Evolutionary conservation across 2,888 invertebrate genomes (phyloP).

Genomic region (Phanerotoma sp.): DNA sequence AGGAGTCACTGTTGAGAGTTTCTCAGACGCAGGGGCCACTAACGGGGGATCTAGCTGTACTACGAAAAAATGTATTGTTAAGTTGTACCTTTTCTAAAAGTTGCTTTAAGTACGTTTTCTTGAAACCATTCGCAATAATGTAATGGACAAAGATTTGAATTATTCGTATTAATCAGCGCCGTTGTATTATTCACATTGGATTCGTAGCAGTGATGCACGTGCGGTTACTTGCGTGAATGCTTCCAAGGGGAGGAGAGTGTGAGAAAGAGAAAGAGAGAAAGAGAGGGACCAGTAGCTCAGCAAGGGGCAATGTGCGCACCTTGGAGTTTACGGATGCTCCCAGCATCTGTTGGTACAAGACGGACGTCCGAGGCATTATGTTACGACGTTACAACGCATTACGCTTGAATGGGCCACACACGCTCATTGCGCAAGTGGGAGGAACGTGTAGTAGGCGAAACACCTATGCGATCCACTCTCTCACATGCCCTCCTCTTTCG

Average conservation of each 20-base stretch:
- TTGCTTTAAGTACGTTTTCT: too few species aligned
- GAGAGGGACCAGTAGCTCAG: not conserved
- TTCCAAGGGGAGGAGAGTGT: not conserved
- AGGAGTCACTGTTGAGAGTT: too few species aligned
- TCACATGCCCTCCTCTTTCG: not conserved
- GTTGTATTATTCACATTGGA: not conserved
- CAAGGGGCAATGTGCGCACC: slow-evolving; percentile 23
- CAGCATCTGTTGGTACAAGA: slow-evolving; percentile 51
- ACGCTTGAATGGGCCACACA: slow-evolving; percentile 32
- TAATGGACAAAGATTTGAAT: not conserved
- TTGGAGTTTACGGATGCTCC: slow-evolving; percentile 43
- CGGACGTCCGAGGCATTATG: slow-evolving; percentile 45
- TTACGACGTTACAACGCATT: slow-evolving; percentile 42
- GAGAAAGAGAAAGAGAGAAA: too few species aligned
- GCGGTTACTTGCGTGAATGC: slow-evolving; percentile 1
- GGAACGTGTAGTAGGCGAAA: slow-evolving; percentile 17
- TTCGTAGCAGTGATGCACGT: slow-evolving; percentile 7
- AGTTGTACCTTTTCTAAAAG: too few species aligned
- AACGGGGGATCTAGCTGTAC: too few species aligned
- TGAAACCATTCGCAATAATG: too few species aligned
- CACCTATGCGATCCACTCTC: slow-evolving; percentile 7
- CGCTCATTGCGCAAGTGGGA: slow-evolving; percentile 24
- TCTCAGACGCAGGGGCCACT: too few species aligned
- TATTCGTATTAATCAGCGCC: slow-evolving; percentile 2
- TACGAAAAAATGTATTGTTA: too few species aligned